These are phyloP conservation scores for Nanorana parkeri DNA, from an alignment of 2,113 vertebrate species.

Conservation along the genomic window DNA sequence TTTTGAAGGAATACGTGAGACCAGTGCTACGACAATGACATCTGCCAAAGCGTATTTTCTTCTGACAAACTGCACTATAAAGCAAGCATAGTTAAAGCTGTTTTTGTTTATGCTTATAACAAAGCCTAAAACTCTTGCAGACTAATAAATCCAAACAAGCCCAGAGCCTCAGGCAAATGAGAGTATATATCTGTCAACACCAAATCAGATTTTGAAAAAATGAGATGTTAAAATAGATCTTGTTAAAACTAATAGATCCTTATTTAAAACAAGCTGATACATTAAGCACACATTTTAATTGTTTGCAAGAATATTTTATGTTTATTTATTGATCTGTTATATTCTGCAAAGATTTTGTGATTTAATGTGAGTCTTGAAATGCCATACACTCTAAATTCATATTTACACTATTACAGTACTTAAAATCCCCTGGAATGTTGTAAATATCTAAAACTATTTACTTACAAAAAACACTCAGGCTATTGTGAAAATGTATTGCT, in stretches of 20 bases:
- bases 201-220: not conserved
- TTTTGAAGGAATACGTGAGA: too few relatives aligned
- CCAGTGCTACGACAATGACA: too few relatives aligned
- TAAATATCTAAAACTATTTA: conserved; percentile 47
- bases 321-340: conserved; percentile 7
- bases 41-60: too few relatives aligned
- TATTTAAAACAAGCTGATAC: not conserved
- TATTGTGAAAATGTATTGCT: conserved; percentile 35
- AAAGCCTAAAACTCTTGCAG: too few relatives aligned
- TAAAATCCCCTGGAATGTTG: conserved; percentile 32
- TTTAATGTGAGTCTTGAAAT: conserved; percentile 2
- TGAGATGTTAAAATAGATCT: not conserved
- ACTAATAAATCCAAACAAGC: not conserved
- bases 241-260: not conserved
- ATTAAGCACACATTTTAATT: conserved; percentile 17
- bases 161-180: not conserved
- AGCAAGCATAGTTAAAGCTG: too few relatives aligned
- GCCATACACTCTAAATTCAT: not conserved
- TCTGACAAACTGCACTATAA: too few relatives aligned
- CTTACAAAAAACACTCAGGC: conserved; percentile 32
- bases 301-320: conserved; percentile 2
- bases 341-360: not conserved
- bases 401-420: conserved; percentile 5
- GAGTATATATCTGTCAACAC: not conserved
- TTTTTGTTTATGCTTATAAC: too few relatives aligned